Percentiles rank a stretch among this genome's conserved stretches.
phyloP scores from a whole-genome alignment of 2,888 invertebrate species.

The Leptinotarsa haldemani region DNA sequence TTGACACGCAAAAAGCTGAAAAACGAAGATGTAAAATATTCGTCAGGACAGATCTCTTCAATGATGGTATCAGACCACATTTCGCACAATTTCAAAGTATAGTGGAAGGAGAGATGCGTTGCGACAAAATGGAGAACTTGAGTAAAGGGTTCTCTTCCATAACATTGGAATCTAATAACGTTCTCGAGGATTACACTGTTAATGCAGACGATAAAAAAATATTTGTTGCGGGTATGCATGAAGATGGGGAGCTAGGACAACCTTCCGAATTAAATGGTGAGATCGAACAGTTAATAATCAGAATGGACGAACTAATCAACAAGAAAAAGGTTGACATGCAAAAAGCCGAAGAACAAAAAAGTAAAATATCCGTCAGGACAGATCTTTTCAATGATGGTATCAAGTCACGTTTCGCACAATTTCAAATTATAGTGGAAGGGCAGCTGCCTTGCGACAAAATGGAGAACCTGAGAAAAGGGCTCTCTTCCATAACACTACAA shows the following conservation, averaged over 20 bases:
- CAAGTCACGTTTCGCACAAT: slow-evolving; percentile 92
- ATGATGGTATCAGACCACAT: too few relatives aligned
- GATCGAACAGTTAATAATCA: slow-evolving; percentile 95
- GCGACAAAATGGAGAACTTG: slow-evolving; percentile 97
- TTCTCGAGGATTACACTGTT: slow-evolving; percentile 73
- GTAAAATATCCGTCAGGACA: too few relatives aligned
- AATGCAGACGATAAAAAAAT: slow-evolving; percentile 81
- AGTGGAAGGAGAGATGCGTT: too few relatives aligned
- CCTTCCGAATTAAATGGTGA: slow-evolving; percentile 95
- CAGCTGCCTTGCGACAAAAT: slow-evolving; percentile 98
- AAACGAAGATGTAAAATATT: too few relatives aligned
- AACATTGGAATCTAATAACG: slow-evolving; percentile 97
- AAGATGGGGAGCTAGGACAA: slow-evolving; percentile 95
- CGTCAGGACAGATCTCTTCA: too few relatives aligned
- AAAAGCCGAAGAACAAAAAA: too few relatives aligned
- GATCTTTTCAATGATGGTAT: too few relatives aligned
- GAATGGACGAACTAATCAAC: slow-evolving; percentile 95
- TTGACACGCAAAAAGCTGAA: too few relatives aligned
- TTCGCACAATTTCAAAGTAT: too few relatives aligned
- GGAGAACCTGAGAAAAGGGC: slow-evolving; percentile 96
- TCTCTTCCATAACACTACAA: slow-evolving; percentile 98
- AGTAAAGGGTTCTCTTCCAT: too few relatives aligned
- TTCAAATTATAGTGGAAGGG: slow-evolving; percentile 94
- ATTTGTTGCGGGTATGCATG: slow-evolving; percentile 97
- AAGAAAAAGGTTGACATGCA: slow-evolving; percentile 96